Evolutionary conservation across 2,113 vertebrate species (phyloP), one percentile per base, ranked within the genome.

Genomic region (Ptilorrhoa leucosticta): DNA sequence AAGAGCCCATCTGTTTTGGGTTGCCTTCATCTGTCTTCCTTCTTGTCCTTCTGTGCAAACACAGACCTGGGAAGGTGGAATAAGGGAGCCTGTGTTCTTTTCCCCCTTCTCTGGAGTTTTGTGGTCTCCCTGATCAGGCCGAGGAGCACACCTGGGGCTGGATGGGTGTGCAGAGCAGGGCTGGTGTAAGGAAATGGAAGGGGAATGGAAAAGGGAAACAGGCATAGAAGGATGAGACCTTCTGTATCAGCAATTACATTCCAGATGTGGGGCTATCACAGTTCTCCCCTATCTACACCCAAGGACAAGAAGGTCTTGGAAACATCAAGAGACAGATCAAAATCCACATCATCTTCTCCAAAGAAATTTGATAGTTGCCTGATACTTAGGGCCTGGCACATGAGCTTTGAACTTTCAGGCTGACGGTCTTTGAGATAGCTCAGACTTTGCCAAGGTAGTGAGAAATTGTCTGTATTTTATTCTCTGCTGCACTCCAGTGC

Each of bases 151-250:
- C 39, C 35, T 82, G 56, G 42, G 60, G 15, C 51, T 85, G 73
- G 57, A 12, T 28, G 53, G 24, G 10, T 40, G 13, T 31, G 18
- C 0, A 0, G 71, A 83, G 57, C 20, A 51, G 63, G 39, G n/a
- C 76, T 73, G 65, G 35, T 57, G 30, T 66, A 31, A 3, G 1
- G 37, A 57, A 65, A 57, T 48, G 50, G 30, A 56, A 48, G 15
- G 57, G 40, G n/a, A 90, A 65, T 48, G 22, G 54, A 57, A 86
- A 73, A 51, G 33, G 30, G 15, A 93, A 71, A 40, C 14, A 68
- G 12, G 51, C 0, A 18, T 23, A 42, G 45, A n/a, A 40, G 45
- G 37, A 40, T 57, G 31, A 92, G 54, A 94, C 45, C 31, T 73
- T 86, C 54, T 75, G 30, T 53, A 48, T 44, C 48, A 72, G 31